These are phyloP conservation scores for Philotrypesis tridentata DNA, from an alignment of 1,140 invertebrate species.

Conservation along the genomic window DNA sequence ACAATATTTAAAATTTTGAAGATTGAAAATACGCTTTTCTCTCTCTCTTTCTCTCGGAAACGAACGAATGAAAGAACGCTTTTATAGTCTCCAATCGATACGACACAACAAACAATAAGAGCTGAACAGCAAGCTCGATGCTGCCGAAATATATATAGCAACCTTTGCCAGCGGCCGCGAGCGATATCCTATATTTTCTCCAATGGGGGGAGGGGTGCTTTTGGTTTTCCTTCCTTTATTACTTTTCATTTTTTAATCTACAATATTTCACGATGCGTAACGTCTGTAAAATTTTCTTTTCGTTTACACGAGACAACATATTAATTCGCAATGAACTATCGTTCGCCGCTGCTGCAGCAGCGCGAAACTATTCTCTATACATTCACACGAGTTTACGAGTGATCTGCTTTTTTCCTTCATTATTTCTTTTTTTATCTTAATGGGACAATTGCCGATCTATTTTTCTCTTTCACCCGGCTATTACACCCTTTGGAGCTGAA, in stretches of 20 bases:
- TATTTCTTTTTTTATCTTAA: no score
- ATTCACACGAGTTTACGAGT: not conserved
- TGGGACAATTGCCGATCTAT: not conserved
- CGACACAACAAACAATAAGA: no score
- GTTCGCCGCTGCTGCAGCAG: constrained; percentile 1
- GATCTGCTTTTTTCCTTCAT: no score
- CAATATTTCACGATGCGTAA: constrained; percentile 7
- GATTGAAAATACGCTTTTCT: not conserved
- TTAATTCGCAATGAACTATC: constrained; percentile 12
- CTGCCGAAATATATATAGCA: constrained; percentile 11
- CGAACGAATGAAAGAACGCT: not conserved
- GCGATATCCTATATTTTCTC: not conserved
- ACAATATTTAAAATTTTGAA: not conserved
- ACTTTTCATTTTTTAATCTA: not conserved
- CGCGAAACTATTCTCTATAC: not conserved
- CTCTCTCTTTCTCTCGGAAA: not conserved
- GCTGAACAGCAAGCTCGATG: not conserved
- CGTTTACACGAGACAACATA: constrained; percentile 8
- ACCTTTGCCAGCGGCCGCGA: constrained; percentile 11
- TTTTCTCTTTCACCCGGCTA: not conserved
- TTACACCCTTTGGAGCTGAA: not conserved
- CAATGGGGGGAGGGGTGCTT: not conserved
- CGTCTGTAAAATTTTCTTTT: constrained; percentile 22
- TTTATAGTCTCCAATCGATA: not conserved
- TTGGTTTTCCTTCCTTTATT: not conserved